Base-by-base conservation (phyloP, 2,888 invertebrate species). In the Drosophila limbata region DNA sequence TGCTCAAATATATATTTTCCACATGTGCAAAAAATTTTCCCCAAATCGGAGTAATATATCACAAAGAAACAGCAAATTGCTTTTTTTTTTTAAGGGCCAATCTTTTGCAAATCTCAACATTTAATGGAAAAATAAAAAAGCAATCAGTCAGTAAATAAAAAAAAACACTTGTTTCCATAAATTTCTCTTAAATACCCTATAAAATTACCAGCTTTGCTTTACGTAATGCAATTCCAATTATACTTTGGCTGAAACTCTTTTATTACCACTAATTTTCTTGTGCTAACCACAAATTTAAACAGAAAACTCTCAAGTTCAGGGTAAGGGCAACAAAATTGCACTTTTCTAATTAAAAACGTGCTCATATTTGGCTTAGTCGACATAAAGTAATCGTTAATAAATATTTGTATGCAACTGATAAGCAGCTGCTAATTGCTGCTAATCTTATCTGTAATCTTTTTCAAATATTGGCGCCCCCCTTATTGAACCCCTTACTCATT, bases 331-430 rank as follows among this genome's bases (percentile, higher is more conserved):
- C 19, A 4, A 11, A 19, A 17, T 33, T 11, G 39, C 42, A 33
- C 17, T 11, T 71, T 78, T 57, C 50, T 31, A 73, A 66, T 74
- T 65, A 66, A 50, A 73, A 66, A 73, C 67, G 78, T 74, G 78
- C 51, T 21, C 11, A 40, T 19, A 21, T 28, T 8, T 28, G n/a
- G 17, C n/a, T 19, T 15, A 50, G 28, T 28, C 0, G 1, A 25
- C 25, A 25, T 40, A 55, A n/a, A 21, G 2, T 33, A 55, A 19
- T 31, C 13, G 19, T 40, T 33, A 37, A 9, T 8, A 57, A 57
- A 44, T 39, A 77, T 72, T 57, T 44, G 21, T 35, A 53, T 39
- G n/a, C 1, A 4, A 1, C 6, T 28, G 74, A 74, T 74, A 62
- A 62, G 57, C 68, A 62, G 74, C 35, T 53, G 73, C 9, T 15